Evolutionary conservation across 2,797 vertebrate genomes (phyloP).

Genomic region (Anguilla megastoma): DNA sequence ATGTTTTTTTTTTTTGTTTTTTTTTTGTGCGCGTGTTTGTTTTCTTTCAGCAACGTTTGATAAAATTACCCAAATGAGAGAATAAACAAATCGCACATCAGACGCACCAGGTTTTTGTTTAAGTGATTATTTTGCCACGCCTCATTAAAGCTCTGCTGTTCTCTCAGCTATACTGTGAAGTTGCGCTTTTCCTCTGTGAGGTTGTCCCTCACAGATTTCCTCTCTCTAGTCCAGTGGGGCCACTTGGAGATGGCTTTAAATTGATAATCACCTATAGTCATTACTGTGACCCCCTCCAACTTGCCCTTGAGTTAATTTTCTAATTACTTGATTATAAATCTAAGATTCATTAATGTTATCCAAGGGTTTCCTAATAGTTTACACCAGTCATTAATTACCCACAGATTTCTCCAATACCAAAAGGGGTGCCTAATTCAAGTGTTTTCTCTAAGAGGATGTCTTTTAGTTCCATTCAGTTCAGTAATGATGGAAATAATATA

Average conservation of each 20-base stretch:
- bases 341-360: conserved; percentile 30
- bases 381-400: conserved; percentile 28
- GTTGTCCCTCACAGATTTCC: conserved; percentile 46
- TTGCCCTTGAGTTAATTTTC: conserved; percentile 76
- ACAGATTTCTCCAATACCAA: not conserved
- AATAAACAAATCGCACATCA: not conserved
- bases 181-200: not conserved
- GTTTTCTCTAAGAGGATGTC: not conserved
- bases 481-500: not conserved
- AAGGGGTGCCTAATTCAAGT: not conserved
- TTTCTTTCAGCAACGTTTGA: not conserved
- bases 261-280: conserved; percentile 77
- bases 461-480: not conserved
- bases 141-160: not conserved
- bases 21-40: too few relatives aligned
- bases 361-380: conserved; percentile 12
- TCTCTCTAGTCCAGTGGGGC: conserved; percentile 62
- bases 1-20: too few relatives aligned
- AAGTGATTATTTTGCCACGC: not conserved
- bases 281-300: conserved; percentile 70
- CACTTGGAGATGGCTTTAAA: conserved; percentile 37
- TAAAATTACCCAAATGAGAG: not conserved
- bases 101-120: not conserved
- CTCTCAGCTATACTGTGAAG: not conserved
- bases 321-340: conserved; percentile 70